Evolutionary conservation across 1,140 invertebrate genomes (phyloP).

Genomic region (Lamellibrachia luymesi): DNA sequence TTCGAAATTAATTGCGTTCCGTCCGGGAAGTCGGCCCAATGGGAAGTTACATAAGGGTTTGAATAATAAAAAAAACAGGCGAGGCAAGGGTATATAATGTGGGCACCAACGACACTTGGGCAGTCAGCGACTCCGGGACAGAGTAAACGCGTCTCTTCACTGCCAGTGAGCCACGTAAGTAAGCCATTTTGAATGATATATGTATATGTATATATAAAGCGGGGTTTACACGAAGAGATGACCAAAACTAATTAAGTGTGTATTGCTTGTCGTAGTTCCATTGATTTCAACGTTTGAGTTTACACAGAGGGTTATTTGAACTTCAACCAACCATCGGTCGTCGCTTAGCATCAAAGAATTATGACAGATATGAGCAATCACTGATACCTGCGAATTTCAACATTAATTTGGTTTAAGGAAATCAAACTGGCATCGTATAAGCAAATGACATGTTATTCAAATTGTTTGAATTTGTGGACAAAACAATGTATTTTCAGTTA

Average conservation of each 20-base stretch:
- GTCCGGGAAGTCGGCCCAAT: background rate
- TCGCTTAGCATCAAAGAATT: background rate
- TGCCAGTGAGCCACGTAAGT: background rate
- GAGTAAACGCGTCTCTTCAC: background rate
- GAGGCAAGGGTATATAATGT: background rate
- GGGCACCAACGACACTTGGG: background rate
- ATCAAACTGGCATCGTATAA: too few relatives aligned
- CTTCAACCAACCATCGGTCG: background rate
- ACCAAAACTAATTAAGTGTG: background rate
- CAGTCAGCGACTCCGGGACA: background rate
- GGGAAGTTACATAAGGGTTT: background rate
- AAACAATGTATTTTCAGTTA: too few relatives aligned
- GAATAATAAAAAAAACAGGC: background rate
- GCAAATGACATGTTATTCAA: too few relatives aligned
- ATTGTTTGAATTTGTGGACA: too few relatives aligned
- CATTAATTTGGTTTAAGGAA: too few relatives aligned
- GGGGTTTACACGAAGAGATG: background rate
- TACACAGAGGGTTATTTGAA: too few relatives aligned
- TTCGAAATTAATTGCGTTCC: too few relatives aligned
- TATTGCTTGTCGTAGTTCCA: background rate
- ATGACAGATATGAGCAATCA: background rate
- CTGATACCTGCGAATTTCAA: too few relatives aligned
- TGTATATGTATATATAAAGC: background rate
- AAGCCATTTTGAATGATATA: background rate
- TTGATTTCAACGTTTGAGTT: background rate